Percentiles rank a stretch among this genome's conserved stretches.
phyloP scores from a whole-genome alignment of 92 coral and sea anemone species.

The Zoanthus solanderi region DNA sequence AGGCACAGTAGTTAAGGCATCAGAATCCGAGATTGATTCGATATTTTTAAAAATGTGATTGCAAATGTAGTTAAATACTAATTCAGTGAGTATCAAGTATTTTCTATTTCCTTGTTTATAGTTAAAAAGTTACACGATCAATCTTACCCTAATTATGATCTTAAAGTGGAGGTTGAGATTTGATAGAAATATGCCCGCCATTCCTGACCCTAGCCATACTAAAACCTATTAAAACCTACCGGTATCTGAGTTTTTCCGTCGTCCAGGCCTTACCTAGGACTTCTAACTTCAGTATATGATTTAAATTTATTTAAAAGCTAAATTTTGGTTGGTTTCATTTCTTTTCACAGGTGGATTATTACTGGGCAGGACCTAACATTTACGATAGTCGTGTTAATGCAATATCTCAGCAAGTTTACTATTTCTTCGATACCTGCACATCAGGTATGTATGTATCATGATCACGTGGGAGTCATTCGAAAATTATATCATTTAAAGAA shows the following conservation, averaged over 20 bases:
- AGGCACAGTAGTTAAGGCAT: too few relatives aligned
- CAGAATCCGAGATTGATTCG: too few relatives aligned
- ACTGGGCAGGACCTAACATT: neutral
- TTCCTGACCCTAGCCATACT: neutral
- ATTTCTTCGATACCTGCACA: neutral
- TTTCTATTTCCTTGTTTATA: too few relatives aligned
- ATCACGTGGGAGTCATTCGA: too few relatives aligned
- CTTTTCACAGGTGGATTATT: neutral
- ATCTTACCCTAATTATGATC: too few relatives aligned
- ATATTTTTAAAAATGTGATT: too few relatives aligned
- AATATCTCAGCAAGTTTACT: neutral
- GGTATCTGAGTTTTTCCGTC: neutral
- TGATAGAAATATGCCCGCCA: neutral
- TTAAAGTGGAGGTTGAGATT: neutral
- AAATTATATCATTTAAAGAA: too few relatives aligned
- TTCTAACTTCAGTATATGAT: too few relatives aligned
- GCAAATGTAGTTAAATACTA: too few relatives aligned
- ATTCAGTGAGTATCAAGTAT: too few relatives aligned
- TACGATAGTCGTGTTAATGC: neutral
- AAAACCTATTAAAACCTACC: too few relatives aligned
- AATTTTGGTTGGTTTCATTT: neutral
- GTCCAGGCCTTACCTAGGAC: neutral
- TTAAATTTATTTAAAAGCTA: neutral
- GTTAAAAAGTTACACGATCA: too few relatives aligned
- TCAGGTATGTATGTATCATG: neutral